These are phyloP conservation scores for Metellina segmentata DNA, from an alignment of 2,888 invertebrate species.

Conservation along the genomic window DNA sequence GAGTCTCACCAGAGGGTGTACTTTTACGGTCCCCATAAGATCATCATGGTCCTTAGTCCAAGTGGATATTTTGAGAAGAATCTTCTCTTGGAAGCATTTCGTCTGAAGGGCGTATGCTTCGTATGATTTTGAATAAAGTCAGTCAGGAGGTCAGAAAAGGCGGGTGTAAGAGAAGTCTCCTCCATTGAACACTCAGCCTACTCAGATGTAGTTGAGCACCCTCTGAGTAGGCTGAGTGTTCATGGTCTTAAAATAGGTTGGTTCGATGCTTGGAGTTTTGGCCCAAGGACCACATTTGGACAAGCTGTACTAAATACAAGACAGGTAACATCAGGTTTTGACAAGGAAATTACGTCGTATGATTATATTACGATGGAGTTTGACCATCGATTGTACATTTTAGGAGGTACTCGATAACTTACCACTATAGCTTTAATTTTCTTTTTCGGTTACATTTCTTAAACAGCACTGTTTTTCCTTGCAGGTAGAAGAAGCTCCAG, in stretches of 20 bases:
- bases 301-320: not conserved
- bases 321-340: not conserved
- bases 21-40: too few species aligned
- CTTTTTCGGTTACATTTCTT: not conserved
- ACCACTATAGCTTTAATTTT: not conserved
- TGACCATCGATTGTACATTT: not conserved
- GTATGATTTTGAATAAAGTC: too few species aligned
- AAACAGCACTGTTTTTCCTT: not conserved
- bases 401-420: not conserved
- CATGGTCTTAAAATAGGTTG: not conserved
- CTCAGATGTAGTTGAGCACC: too few species aligned
- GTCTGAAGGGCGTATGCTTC: too few species aligned
- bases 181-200: too few species aligned
- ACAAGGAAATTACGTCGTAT: not conserved
- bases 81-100: too few species aligned
- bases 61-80: too few species aligned
- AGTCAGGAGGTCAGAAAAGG: too few species aligned
- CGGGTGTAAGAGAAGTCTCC: too few species aligned
- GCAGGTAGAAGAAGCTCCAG: constrained; percentile 50
- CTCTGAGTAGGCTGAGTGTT: not conserved
- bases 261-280: not conserved
- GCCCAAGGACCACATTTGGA: too few species aligned
- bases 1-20: too few species aligned
- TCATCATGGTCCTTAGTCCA: too few species aligned
- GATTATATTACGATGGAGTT: not conserved